Evolutionary conservation across 2,888 invertebrate genomes (phyloP).

Genomic region (Cantharis rufa): DNA sequence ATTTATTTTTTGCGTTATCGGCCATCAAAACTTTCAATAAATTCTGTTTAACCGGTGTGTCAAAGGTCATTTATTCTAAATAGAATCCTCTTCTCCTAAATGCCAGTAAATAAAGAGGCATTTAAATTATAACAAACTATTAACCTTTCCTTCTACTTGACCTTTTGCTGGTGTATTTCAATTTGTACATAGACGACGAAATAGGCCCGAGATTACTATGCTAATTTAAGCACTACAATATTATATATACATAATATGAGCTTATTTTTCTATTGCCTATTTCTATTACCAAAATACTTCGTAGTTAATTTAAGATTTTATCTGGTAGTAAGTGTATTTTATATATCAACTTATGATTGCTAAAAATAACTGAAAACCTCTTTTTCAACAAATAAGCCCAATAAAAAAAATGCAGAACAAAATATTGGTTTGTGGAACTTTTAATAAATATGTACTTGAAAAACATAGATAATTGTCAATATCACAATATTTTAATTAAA

Average conservation of each 20-base stretch:
- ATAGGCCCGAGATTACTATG: slow-evolving; percentile 15
- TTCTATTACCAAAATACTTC: not conserved
- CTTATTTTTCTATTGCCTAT: slow-evolving; percentile 15
- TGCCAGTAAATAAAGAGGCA: slow-evolving; percentile 31
- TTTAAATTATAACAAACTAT: slow-evolving; percentile 33
- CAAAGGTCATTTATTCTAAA: slow-evolving; percentile 18
- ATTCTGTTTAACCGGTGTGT: not conserved
- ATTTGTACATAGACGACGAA: slow-evolving; percentile 25
- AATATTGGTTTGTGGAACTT: too few species aligned
- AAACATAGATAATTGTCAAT: too few species aligned
- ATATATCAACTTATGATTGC: not conserved
- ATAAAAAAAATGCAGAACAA: not conserved
- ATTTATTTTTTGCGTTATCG: not conserved
- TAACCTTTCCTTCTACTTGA: slow-evolving; percentile 32
- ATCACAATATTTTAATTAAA: too few species aligned
- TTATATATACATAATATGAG: slow-evolving; percentile 10
- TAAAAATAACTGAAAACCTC: not conserved
- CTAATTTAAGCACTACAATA: slow-evolving; percentile 20
- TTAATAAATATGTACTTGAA: too few species aligned
- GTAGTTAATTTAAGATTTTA: not conserved
- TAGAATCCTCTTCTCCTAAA: slow-evolving; percentile 20
- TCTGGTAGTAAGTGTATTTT: not conserved
- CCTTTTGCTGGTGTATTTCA: slow-evolving; percentile 31
- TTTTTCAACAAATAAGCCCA: not conserved
- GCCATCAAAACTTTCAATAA: not conserved